A percentile compares a stretch with the other conserved stretches of the same genome.
phyloP scores from a whole-genome alignment of 2,113 vertebrate species.

The Myotis lucifugus region DNA sequence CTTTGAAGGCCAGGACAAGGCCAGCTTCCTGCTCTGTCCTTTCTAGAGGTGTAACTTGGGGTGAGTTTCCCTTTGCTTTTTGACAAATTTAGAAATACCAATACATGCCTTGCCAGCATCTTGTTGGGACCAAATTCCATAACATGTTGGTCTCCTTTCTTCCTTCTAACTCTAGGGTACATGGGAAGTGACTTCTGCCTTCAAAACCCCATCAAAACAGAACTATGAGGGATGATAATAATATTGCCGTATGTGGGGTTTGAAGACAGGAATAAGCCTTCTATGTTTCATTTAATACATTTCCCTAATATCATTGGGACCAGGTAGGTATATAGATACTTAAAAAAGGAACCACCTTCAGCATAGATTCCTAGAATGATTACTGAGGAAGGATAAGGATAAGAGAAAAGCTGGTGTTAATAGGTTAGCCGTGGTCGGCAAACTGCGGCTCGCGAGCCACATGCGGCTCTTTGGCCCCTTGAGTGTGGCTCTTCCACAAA shows the following conservation, averaged over 20 bases:
- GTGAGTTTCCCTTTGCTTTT: neutral
- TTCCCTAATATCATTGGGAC: neutral
- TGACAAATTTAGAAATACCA: neutral
- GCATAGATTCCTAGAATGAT: neutral
- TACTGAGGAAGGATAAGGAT: neutral
- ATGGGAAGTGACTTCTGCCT: neutral
- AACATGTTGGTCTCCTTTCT: neutral
- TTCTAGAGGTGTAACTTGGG: neutral
- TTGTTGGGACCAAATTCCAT: neutral
- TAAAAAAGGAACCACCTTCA: neutral
- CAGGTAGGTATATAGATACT: neutral
- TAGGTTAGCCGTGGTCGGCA: too few relatives aligned
- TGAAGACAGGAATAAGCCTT: neutral
- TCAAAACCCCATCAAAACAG: neutral
- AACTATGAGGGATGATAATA: neutral
- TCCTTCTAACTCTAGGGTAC: neutral
- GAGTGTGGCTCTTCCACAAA: too few relatives aligned
- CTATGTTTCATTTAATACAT: neutral
- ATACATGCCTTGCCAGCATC: neutral
- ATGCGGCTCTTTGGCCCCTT: too few relatives aligned
- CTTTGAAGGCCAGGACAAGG: neutral
- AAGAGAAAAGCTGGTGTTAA: neutral
- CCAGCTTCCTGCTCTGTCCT: neutral
- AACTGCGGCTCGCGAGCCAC: too few relatives aligned
- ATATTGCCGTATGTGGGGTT: neutral